Evolutionary conservation across 2,797 vertebrate genomes (phyloP).

Genomic region (Argentina silus): DNA sequence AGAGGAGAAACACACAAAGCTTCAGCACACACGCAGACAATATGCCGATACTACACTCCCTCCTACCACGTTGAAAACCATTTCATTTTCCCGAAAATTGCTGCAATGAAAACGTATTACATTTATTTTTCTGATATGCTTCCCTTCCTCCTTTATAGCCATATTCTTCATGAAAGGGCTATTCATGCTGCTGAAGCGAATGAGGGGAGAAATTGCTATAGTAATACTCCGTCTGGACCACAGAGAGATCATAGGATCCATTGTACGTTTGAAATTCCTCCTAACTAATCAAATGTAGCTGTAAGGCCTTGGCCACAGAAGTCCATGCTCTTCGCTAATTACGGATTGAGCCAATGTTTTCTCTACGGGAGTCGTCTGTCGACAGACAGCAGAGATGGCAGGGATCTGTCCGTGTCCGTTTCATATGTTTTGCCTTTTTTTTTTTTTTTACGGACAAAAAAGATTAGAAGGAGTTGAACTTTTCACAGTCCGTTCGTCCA

Average conservation of each 20-base stretch:
- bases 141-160: slow-evolving; percentile 38
- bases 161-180: slow-evolving; percentile 60
- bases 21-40: slow-evolving; percentile 46
- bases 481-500: too few relatives aligned
- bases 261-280: slow-evolving; percentile 51
- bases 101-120: slow-evolving; percentile 57
- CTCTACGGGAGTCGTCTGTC: too few relatives aligned
- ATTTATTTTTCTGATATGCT: slow-evolving; percentile 62
- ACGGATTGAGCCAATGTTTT: too few relatives aligned
- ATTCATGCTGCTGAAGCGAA: slow-evolving; percentile 55
- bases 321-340: too few relatives aligned
- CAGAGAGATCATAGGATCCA: slow-evolving; percentile 49
- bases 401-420: too few relatives aligned
- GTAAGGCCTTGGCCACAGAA: too few relatives aligned
- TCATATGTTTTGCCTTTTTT: too few relatives aligned
- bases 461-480: too few relatives aligned
- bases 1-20: slow-evolving; percentile 57
- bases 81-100: slow-evolving; percentile 55
- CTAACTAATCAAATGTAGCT: slow-evolving; percentile 32
- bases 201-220: slow-evolving; percentile 58
- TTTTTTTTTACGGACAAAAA: too few relatives aligned
- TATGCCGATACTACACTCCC: slow-evolving; percentile 24
- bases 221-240: slow-evolving; percentile 43
- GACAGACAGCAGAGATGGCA: too few relatives aligned
- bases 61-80: slow-evolving; percentile 25